These are phyloP conservation scores for Oenanthe oenanthe DNA, from an alignment of 2,113 vertebrate genomes.

Conservation along the genomic window DNA sequence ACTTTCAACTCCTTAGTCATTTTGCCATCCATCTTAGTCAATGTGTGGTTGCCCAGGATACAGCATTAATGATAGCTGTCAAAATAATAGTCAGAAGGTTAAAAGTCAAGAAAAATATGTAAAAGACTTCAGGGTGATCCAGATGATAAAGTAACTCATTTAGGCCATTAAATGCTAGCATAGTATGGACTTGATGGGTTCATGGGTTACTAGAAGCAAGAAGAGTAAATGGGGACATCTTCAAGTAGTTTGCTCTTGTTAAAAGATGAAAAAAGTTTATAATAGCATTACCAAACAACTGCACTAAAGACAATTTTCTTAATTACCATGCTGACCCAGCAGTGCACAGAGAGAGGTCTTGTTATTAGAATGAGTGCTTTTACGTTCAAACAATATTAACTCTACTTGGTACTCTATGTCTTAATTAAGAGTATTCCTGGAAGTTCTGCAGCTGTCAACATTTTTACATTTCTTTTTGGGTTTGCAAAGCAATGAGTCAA, in stretches of 20 bases:
- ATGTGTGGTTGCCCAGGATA: slow-evolving; percentile 75
- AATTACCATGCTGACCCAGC: slow-evolving; percentile 86
- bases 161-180: slow-evolving; percentile 77
- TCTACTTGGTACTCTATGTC: slow-evolving; percentile 55
- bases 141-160: slow-evolving; percentile 83
- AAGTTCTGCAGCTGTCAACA: slow-evolving; percentile 45
- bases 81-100: slow-evolving; percentile 83
- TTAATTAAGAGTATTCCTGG: slow-evolving; percentile 73
- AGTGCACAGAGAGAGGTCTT: slow-evolving; percentile 77
- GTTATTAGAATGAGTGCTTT: slow-evolving; percentile 76
- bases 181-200: slow-evolving; percentile 72
- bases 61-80: slow-evolving; percentile 78
- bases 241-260: slow-evolving; percentile 89
- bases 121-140: slow-evolving; percentile 83
- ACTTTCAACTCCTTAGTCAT: slow-evolving; percentile 76
- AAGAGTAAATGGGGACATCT: slow-evolving; percentile 85
- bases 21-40: slow-evolving; percentile 82
- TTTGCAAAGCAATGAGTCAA: slow-evolving; percentile 6
- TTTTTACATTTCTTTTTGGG: slow-evolving; percentile 19
- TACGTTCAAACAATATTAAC: slow-evolving; percentile 78
- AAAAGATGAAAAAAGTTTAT: slow-evolving; percentile 84
- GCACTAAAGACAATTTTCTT: slow-evolving; percentile 88
- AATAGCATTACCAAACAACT: slow-evolving; percentile 85
- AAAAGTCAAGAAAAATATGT: slow-evolving; percentile 86
- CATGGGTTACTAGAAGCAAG: slow-evolving; percentile 80